phyloP scores from a whole-genome alignment of 2,888 invertebrate genomes.

The Ectropis crepuscularia region DNA sequence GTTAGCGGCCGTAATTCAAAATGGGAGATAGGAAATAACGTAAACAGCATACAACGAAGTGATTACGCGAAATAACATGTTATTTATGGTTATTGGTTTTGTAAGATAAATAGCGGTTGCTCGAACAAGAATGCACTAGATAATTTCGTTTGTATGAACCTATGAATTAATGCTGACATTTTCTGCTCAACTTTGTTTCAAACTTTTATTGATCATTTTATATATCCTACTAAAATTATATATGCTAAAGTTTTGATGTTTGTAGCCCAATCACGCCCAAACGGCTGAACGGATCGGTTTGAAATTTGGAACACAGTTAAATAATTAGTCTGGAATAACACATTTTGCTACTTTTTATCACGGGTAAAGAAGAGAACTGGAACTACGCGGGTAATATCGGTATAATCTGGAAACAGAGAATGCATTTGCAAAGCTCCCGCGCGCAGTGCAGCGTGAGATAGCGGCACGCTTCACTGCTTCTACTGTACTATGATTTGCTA shows the following conservation, averaged over 20 bases:
- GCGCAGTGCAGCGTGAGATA: constrained; percentile 45
- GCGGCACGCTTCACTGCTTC: constrained; percentile 42
- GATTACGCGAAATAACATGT: constrained; percentile 45
- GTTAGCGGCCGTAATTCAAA: constrained; percentile 55
- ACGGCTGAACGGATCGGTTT: no score
- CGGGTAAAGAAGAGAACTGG: no score
- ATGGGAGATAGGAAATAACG: constrained; percentile 63
- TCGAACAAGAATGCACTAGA: constrained; percentile 6
- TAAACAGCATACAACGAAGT: constrained; percentile 54
- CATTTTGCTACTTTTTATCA: not conserved
- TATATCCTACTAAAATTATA: no score
- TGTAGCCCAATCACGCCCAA: no score
- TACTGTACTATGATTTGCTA: constrained; percentile 5
- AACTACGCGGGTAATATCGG: no score
- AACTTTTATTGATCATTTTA: not conserved
- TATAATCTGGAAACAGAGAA: constrained; percentile 22
- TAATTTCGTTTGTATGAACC: constrained; percentile 7
- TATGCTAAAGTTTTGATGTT: no score
- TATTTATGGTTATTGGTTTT: constrained; percentile 32
- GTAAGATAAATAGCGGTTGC: constrained; percentile 21
- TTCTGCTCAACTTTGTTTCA: not conserved
- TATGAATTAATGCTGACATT: not conserved
- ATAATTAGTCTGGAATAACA: no score
- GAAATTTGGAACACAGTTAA: no score
- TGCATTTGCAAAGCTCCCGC: constrained; percentile 35